phyloP scores from a whole-genome alignment of 1,140 invertebrate genomes.

The Musca domestica region DNA sequence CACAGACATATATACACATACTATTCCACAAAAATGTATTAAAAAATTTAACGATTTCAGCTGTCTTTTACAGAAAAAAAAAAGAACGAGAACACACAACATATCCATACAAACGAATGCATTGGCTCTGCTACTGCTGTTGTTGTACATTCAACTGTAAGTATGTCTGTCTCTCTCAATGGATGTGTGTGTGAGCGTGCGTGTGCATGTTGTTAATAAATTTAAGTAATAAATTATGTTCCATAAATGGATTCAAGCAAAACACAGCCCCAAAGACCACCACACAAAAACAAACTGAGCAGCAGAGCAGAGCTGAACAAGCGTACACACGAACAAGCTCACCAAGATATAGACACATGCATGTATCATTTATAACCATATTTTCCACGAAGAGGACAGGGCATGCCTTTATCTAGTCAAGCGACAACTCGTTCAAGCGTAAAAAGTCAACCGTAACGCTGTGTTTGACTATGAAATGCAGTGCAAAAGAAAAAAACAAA shows the following conservation, averaged over 20 bases:
- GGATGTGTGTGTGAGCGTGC: too few relatives aligned
- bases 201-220: constrained; percentile 5
- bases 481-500: not conserved
- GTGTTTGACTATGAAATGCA: not conserved
- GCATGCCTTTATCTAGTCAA: constrained; percentile 8
- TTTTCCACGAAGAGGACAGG: not conserved
- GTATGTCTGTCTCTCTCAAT: too few relatives aligned
- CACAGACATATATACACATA: too few relatives aligned
- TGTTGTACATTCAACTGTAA: too few relatives aligned
- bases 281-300: not conserved
- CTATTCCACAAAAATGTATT: too few relatives aligned
- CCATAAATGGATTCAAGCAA: not conserved
- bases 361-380: constrained; percentile 18
- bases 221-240: constrained; percentile 16
- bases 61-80: too few relatives aligned
- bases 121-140: too few relatives aligned
- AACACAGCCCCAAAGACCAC: not conserved
- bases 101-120: too few relatives aligned
- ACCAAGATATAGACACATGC: not conserved
- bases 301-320: not conserved
- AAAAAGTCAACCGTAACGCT: constrained; percentile 6
- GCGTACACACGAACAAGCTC: not conserved
- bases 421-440: constrained; percentile 8
- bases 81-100: too few relatives aligned
- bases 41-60: too few relatives aligned